phyloP scores from a whole-genome alignment of 2,888 invertebrate species.

The Acrocyrtus sp. region DNA sequence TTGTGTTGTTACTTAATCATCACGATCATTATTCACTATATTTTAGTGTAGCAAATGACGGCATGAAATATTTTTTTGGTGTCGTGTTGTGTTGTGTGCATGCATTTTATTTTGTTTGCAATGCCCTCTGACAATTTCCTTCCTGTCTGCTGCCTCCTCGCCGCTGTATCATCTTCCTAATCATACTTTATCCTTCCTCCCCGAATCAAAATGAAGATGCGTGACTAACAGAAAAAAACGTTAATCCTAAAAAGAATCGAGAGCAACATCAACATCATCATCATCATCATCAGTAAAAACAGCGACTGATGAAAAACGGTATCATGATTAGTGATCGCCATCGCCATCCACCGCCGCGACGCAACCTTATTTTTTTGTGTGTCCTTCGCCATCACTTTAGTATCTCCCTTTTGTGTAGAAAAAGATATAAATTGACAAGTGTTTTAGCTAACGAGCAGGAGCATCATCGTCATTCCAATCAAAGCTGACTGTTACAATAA shows the following conservation, averaged over 20 bases:
- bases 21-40: not conserved
- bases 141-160: constrained; percentile 45
- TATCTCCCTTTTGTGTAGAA: not conserved
- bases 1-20: not conserved
- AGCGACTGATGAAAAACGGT: too few relatives aligned
- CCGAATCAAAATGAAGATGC: constrained; percentile 19
- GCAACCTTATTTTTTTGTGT: not conserved
- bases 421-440: constrained; percentile 9
- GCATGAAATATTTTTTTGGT: not conserved
- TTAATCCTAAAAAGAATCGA: constrained; percentile 29
- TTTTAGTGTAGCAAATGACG: not conserved
- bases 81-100: not conserved
- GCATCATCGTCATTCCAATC: too few relatives aligned
- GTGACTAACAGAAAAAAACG: constrained; percentile 35
- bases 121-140: constrained; percentile 50
- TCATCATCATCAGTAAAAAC: constrained; percentile 6
- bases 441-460: constrained; percentile 11
- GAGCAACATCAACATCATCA: constrained; percentile 5
- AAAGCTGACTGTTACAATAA: too few relatives aligned
- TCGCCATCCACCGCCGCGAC: not conserved
- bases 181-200: not conserved
- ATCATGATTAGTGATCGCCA: too few relatives aligned
- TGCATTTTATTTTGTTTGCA: too few relatives aligned
- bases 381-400: not conserved
- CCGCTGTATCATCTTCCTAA: constrained; percentile 37